Percentiles rank a stretch among this genome's conserved stretches.
These are phyloP conservation scores for Lepidurus packardi DNA, from an alignment of 1,140 invertebrate species.

Conservation along the genomic window DNA sequence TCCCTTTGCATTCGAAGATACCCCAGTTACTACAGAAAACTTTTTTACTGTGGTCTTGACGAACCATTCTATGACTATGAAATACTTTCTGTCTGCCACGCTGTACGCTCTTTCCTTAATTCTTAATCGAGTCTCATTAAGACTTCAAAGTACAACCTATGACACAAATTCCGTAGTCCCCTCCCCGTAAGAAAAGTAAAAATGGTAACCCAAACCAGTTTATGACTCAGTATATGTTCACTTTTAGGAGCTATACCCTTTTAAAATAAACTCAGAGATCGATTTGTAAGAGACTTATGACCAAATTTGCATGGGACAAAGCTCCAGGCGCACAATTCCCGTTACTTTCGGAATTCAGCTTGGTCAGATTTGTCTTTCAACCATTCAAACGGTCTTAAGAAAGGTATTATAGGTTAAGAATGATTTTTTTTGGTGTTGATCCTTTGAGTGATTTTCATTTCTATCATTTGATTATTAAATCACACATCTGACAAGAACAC, in stretches of 20 bases:
- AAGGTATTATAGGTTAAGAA: background rate
- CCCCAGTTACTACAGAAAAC: too few species aligned
- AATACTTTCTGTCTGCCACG: background rate
- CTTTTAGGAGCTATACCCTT: background rate
- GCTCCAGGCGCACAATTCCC: background rate
- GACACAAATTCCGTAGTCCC: background rate
- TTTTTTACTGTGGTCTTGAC: too few species aligned
- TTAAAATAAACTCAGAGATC: background rate
- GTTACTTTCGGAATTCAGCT: background rate
- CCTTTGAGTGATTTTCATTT: too few species aligned
- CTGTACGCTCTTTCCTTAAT: background rate
- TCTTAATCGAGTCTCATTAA: background rate
- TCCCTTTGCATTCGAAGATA: too few species aligned
- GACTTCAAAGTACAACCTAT: background rate
- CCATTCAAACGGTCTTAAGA: background rate
- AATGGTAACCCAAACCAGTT: background rate
- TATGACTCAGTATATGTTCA: background rate
- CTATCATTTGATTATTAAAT: too few species aligned
- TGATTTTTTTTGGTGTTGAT: too few species aligned
- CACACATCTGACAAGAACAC: too few species aligned
- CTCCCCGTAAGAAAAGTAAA: background rate
- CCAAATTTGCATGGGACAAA: constrained; percentile 6
- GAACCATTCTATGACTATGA: background rate
- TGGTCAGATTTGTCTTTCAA: background rate
- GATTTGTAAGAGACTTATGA: background rate